Conservation (phyloP, 2,888 invertebrate species). For the Hypena proboscidalis region DNA sequence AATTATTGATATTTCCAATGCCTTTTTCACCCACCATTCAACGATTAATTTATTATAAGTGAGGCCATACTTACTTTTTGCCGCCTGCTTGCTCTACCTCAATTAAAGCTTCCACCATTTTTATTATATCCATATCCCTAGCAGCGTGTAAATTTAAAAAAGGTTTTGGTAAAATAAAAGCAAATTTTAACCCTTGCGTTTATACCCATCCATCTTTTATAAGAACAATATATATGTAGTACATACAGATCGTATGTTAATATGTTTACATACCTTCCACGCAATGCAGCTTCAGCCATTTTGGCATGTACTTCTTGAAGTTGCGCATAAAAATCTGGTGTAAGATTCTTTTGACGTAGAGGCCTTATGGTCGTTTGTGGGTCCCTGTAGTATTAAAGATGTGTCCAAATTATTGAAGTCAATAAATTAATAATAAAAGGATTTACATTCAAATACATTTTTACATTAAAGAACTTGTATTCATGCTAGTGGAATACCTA, state of each 20-base stretch:
- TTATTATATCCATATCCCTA: conserved; percentile 72
- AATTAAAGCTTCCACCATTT: conserved; percentile 59
- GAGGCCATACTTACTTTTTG: no score
- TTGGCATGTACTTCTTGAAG: conserved; percentile 84
- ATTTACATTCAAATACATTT: no score
- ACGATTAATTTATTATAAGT: no score
- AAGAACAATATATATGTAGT: background rate
- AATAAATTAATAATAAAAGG: no score
- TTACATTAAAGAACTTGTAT: no score
- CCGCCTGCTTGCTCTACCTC: no score
- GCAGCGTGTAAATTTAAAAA: conserved; percentile 59
- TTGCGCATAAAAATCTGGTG: conserved; percentile 82
- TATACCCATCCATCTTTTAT: no score
- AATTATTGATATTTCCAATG: no score
- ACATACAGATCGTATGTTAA: no score
- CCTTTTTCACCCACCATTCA: no score
- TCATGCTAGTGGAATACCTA: no score
- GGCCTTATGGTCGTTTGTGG: conserved; percentile 80
- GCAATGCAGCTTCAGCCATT: conserved; percentile 83
- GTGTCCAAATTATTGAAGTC: no score
- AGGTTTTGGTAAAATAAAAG: background rate
- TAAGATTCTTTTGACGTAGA: conserved; percentile 87
- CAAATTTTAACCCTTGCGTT: background rate
- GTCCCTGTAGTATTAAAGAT: conserved; percentile 55
- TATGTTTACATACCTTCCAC: conserved; percentile 76